Evolutionary conservation across 2,888 invertebrate species (phyloP), one percentile per base, ranked within the genome.

Genomic region (Mylabris sibirica): DNA sequence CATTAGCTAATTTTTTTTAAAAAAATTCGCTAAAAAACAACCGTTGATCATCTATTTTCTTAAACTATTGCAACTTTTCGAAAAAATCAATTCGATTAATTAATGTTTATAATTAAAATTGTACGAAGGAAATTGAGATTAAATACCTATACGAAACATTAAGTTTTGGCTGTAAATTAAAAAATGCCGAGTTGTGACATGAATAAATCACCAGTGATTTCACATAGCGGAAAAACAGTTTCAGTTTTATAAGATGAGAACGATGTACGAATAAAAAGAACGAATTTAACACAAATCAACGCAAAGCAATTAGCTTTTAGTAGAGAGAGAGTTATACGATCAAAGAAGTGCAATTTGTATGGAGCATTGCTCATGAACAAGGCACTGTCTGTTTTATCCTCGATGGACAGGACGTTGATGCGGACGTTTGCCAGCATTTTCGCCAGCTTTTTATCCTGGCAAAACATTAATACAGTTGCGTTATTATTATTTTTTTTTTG

Each of bases 261-360:
- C 17, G 14, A 41, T 4, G 6, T 2, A 8, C 12, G 14, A n/a
- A 12, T n/a, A 70, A 78, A 78, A 79, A 79, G 79, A 79, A 77
- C 82, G 76, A 80, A 80, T 80, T 78, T n/a, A 30, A 30, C 30
- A 81, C 82, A 81, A 83, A 83, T 83, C 81, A 83, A 82, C 82
- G 78, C 79, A 79, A 75, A 79, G 82, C 82, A 83, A 83, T 83
- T 83, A 83, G 82, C 81, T 80, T 80, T 81, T 81, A 80, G 79
- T 77, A 76, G 44, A 44, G 44, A 81, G 30, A 30, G 30, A 30
- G 30, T 30, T 30, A 30, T 30, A 79, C 82, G 82, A 83, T 84
- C 83, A 84, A 84, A 84, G 84, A 82, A 82, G 82, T 83, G 82
- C 83, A 83, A 83, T 84, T 84, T 83, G 82, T 81, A 83, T 81